Evolutionary conservation across 2,888 invertebrate genomes (phyloP).

Genomic region (Catocala nupta): DNA sequence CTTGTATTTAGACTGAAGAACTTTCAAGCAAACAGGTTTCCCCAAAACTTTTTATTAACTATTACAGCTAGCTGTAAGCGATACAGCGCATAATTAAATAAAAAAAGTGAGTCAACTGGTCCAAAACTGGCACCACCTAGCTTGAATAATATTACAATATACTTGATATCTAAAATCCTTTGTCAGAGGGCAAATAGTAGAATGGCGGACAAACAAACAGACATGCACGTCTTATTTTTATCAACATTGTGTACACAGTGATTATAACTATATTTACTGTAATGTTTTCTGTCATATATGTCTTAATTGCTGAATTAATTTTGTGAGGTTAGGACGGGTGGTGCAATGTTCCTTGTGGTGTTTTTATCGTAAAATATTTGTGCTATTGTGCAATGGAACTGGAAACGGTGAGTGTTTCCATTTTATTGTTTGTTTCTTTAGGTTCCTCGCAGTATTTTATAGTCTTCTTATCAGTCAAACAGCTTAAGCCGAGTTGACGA

Average conservation of each 20-base stretch:
- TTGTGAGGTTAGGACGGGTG: slow-evolving; percentile 24
- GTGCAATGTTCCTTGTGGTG: slow-evolving; percentile 21
- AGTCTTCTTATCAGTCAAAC: too few species aligned
- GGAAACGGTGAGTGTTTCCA: slow-evolving; percentile 32
- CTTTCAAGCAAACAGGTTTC: too few species aligned
- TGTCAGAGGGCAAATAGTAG: not conserved
- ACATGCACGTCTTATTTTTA: slow-evolving; percentile 8
- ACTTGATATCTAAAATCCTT: not conserved
- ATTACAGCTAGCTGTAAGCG: too few species aligned
- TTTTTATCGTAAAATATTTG: slow-evolving; percentile 3
- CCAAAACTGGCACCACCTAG: too few species aligned
- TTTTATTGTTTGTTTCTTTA: not conserved
- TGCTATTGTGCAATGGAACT: slow-evolving; percentile 45
- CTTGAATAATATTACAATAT: too few species aligned
- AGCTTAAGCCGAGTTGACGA: too few species aligned
- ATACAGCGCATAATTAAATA: too few species aligned
- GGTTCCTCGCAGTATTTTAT: too few species aligned
- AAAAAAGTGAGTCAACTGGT: too few species aligned
- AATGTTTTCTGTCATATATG: slow-evolving; percentile 2
- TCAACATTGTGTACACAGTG: slow-evolving; percentile 16
- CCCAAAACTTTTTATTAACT: too few species aligned
- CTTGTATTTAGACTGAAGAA: too few species aligned
- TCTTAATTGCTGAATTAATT: slow-evolving; percentile 21
- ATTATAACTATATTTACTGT: slow-evolving; percentile 9
- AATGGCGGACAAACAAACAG: not conserved